phyloP scores from a whole-genome alignment of 2,797 vertebrate genomes.

The Falco naumanni region DNA sequence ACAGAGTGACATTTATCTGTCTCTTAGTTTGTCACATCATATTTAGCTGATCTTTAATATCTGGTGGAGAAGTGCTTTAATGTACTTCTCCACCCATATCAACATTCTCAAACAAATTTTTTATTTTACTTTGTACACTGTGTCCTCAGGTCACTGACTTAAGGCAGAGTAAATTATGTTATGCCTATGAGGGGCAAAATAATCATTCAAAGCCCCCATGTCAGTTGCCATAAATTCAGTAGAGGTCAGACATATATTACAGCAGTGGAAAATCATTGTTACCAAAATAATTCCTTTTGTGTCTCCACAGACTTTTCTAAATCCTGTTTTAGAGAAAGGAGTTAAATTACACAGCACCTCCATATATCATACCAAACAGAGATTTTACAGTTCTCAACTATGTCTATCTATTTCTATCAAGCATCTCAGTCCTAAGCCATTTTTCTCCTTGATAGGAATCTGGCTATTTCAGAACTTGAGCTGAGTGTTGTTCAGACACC shows the following conservation, averaged over 20 bases:
- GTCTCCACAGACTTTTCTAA: constrained; percentile 5
- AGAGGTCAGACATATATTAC: constrained; percentile 12
- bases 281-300: constrained; percentile 39
- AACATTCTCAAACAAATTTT: not conserved
- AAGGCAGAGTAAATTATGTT: constrained; percentile 6
- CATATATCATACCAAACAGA: not conserved
- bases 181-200: not conserved
- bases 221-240: constrained; percentile 24
- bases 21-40: not conserved
- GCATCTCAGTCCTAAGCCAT: not conserved
- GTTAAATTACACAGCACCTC: constrained; percentile 1
- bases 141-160: constrained; percentile 6
- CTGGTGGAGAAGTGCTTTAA: constrained; percentile 3
- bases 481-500: not conserved
- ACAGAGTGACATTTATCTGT: not conserved
- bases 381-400: constrained; percentile 9
- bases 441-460: constrained; percentile 14
- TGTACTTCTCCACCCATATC: not conserved
- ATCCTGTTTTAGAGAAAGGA: constrained; percentile 30
- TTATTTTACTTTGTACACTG: not conserved
- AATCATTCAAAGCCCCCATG: not conserved
- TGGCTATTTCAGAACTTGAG: not conserved
- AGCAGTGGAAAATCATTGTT: constrained; percentile 25
- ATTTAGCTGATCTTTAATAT: not conserved
- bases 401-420: not conserved